Evolutionary conservation across 2,797 vertebrate genomes (phyloP).

Genomic region (Tarsius wallacei): DNA sequence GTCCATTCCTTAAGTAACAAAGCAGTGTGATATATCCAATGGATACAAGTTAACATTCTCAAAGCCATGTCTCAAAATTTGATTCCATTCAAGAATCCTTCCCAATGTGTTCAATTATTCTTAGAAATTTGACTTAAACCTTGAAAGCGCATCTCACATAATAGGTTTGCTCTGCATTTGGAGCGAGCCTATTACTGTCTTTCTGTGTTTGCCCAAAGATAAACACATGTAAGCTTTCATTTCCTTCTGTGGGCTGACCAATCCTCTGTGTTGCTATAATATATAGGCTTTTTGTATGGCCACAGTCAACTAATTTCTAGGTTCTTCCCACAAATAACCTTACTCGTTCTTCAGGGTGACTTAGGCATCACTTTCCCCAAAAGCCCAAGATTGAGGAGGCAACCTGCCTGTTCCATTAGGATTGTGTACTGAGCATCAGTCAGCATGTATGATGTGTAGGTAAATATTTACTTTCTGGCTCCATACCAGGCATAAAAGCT

Average conservation of each 20-base stretch:
- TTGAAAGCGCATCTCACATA: background rate
- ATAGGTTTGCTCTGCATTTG: background rate
- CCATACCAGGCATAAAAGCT: background rate
- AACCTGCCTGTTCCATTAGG: background rate
- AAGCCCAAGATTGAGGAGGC: background rate
- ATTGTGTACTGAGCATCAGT: background rate
- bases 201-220: background rate
- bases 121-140: background rate
- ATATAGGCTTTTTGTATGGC: background rate
- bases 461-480: background rate
- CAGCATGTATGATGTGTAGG: background rate
- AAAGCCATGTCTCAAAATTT: background rate
- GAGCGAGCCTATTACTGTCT: background rate
- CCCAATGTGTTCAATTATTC: background rate
- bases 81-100: background rate
- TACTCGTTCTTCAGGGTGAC: background rate
- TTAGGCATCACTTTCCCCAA: background rate
- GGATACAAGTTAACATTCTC: background rate
- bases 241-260: background rate
- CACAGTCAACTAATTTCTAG: background rate
- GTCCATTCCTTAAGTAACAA: background rate
- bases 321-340: background rate
- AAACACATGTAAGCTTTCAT: background rate
- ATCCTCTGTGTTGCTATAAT: background rate
- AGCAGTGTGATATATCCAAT: background rate